Percentiles rank a stretch among this genome's conserved stretches.
Evolutionary conservation across 2,113 vertebrate species (phyloP).

Genomic region (Xerus inauris): DNA sequence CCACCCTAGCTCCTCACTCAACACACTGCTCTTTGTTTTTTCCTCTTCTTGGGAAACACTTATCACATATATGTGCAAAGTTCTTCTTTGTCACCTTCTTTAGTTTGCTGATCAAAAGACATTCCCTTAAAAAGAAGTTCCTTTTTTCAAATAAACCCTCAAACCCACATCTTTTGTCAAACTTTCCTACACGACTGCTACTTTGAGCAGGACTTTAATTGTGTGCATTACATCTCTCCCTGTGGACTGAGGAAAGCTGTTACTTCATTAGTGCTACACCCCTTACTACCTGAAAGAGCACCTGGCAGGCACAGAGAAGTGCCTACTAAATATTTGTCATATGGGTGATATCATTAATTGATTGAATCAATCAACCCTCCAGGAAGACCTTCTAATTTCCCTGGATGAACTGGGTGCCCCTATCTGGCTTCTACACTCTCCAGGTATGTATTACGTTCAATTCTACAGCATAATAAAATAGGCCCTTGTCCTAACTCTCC

Average conservation of each 20-base stretch:
- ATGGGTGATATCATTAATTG: background rate
- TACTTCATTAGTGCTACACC: background rate
- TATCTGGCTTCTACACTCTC: background rate
- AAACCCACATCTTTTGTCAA: background rate
- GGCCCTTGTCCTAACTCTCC: background rate
- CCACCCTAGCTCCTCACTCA: background rate
- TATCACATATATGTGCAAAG: background rate
- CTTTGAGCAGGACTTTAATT: background rate
- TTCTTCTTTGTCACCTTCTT: background rate
- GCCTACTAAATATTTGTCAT: background rate
- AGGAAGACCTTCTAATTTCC: background rate
- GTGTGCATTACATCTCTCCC: background rate
- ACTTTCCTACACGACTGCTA: background rate
- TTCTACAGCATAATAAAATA: background rate
- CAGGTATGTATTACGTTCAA: background rate
- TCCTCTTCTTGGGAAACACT: background rate
- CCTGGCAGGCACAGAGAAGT: background rate
- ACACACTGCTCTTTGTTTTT: background rate
- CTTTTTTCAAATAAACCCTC: background rate
- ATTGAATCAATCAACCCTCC: background rate
- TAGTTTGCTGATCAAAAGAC: background rate
- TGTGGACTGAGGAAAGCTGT: background rate
- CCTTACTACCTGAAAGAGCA: background rate
- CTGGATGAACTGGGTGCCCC: background rate
- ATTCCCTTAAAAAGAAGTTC: background rate